Evolutionary conservation across 35 echinoderm and acorn worm genomes (phyloP).

Genomic region (Nesometra sesokonis): DNA sequence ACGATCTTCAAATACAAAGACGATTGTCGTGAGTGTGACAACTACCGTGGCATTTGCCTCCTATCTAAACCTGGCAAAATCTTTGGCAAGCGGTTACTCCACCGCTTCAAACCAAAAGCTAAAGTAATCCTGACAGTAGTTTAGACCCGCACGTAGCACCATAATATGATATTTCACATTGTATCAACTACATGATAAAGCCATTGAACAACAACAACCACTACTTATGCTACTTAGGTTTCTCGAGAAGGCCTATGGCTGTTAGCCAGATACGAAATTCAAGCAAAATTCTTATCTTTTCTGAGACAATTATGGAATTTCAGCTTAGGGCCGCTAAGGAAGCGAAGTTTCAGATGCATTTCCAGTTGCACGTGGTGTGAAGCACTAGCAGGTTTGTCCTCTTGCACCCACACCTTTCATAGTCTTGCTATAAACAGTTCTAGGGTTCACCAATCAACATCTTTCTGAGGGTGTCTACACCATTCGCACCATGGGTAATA

Average conservation of each 20-base stretch:
- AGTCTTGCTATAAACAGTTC: constrained; percentile 7
- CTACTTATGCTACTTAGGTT: constrained; percentile 40
- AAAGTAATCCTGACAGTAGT: neutral
- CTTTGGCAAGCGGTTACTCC: constrained; percentile 4
- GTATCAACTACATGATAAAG: constrained; percentile 28
- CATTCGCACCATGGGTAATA: constrained; percentile 30
- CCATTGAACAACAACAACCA: constrained; percentile 27
- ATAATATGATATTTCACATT: constrained; percentile 40
- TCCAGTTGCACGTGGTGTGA: constrained; percentile 2
- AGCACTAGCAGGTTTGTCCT: neutral
- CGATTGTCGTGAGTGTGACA: constrained; percentile 11
- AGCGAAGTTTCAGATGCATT: neutral
- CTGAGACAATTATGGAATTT: constrained; percentile 18
- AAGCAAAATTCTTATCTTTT: constrained; percentile 6
- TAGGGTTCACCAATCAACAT: constrained; percentile 6
- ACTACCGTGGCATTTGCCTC: constrained; percentile 18
- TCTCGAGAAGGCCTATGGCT: constrained; percentile 32
- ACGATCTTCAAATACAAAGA: too few species aligned
- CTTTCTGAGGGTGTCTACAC: constrained; percentile 24
- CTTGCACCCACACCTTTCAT: constrained; percentile 13
- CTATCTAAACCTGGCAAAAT: constrained; percentile 12
- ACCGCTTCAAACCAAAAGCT: constrained; percentile 5
- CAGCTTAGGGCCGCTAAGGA: neutral
- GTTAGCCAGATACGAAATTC: constrained; percentile 29
- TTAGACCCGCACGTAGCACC: neutral